Evolutionary conservation across 1,140 invertebrate genomes (phyloP), one percentile per base, ranked within the genome.

Genomic region (Pseudomyrmex pallidus): DNA sequence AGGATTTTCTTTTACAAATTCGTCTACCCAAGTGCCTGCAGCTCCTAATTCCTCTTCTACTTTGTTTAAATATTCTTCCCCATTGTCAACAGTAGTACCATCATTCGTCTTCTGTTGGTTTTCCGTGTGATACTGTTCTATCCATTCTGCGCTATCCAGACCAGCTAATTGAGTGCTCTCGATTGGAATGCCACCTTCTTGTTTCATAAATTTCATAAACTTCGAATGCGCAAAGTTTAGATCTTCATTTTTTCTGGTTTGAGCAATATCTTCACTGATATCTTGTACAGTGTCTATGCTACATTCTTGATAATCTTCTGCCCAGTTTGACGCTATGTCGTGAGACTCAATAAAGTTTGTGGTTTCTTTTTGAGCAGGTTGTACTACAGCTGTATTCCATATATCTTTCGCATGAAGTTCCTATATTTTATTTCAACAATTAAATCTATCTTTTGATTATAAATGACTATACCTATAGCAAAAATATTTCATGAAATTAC

Each of bases 181-280:
- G 95, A 93, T 80, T 88, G 94, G 70, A 94, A 92, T 90, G 87
- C 97, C 96, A 90, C 96, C 96, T 84, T 98, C 96, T 94, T 96
- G 96, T 89, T 96, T 96, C 95, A 98, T 97, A 93, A 98, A 98
- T 92, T 96, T 97, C 96, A 98, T 97, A 92, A 98, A 98, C 95
- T 98, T 95, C 77, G 96, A 97, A 90, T 97, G 96, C 12, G 95
- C 96, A 86, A 97, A 95, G 88, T 97, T 96, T 88, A 96, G 94
- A 92, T 97, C 96, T 63, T 97, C 96, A 12, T 95, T 96, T 92
- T 89, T 95, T 25, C 93, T 92, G 92, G 94, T 92, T 94, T 89
- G 74, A 50, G 84, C 35, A 44, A 68, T 44, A 83, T 46, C 25
- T 77, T 85, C 76, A 48, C 89, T 82, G 17, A 89, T 83, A 66